Evolutionary conservation across 2,888 invertebrate genomes (phyloP).

Genomic region (Lordiphosa andalusiaca): DNA sequence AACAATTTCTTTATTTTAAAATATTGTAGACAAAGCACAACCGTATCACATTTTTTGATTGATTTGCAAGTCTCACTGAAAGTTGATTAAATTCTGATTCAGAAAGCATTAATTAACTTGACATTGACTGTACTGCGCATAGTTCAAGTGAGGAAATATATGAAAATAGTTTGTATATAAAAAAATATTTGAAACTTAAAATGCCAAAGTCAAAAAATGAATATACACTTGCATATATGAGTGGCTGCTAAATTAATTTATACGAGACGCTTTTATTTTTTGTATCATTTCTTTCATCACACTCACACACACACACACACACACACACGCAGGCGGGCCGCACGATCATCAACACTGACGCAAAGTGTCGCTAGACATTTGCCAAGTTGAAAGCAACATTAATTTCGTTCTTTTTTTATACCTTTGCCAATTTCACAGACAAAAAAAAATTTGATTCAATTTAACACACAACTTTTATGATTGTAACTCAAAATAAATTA

Average conservation of each 20-base stretch:
- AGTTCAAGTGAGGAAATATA: too few relatives aligned
- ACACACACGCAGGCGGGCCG: constrained; percentile 15
- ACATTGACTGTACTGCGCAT: too few relatives aligned
- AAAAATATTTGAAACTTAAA: constrained; percentile 29
- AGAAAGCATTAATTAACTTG: too few relatives aligned
- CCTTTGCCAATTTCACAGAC: constrained; percentile 21
- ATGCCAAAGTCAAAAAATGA: constrained; percentile 49
- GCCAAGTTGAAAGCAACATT: constrained; percentile 60
- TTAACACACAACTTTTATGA: not conserved
- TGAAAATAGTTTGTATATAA: too few relatives aligned
- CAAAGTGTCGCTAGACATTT: constrained; percentile 62
- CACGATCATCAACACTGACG: constrained; percentile 47
- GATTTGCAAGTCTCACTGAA: too few relatives aligned
- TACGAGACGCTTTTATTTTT: constrained; percentile 45
- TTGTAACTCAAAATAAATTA: constrained; percentile 13
- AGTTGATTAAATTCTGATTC: too few relatives aligned
- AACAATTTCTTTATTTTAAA: too few relatives aligned
- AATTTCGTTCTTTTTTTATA: constrained; percentile 30
- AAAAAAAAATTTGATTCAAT: constrained; percentile 4
- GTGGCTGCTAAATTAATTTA: constrained; percentile 51
- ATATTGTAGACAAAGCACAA: too few relatives aligned
- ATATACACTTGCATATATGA: constrained; percentile 16
- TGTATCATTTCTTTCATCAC: constrained; percentile 65
- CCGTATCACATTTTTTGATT: too few relatives aligned
- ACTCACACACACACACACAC: constrained; percentile 20